These are phyloP conservation scores for Vanessa tameamea DNA, from an alignment of 1,140 invertebrate species.

Conservation along the genomic window DNA sequence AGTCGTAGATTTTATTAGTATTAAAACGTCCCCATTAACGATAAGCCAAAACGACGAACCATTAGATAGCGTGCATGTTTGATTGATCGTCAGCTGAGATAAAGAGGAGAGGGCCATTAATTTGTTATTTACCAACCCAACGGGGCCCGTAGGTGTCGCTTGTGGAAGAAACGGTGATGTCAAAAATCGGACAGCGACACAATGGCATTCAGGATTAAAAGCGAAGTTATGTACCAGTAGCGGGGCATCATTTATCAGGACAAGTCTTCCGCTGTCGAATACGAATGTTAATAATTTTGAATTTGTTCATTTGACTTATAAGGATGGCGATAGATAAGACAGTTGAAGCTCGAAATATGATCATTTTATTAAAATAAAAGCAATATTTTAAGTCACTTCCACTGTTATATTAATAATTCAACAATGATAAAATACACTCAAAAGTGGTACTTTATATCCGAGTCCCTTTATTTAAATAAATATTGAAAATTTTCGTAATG, in stretches of 20 bases:
- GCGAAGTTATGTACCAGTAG: constrained; percentile 74
- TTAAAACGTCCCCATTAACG: constrained; percentile 37
- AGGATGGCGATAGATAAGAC: constrained; percentile 7
- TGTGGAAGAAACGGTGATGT: constrained; percentile 63
- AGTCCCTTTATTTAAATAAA: no score
- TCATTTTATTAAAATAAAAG: background rate
- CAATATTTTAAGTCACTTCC: background rate
- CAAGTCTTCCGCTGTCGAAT: constrained; percentile 44
- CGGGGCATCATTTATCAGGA: constrained; percentile 76
- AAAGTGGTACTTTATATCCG: background rate
- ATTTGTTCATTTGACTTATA: constrained; percentile 15
- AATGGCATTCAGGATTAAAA: constrained; percentile 75
- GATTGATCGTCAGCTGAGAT: constrained; percentile 67
- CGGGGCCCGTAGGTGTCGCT: constrained; percentile 57
- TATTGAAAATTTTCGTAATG: no score
- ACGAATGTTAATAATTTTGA: constrained; percentile 25
- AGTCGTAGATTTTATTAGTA: constrained; percentile 38
- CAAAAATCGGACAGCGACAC: constrained; percentile 68
- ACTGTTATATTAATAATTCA: background rate
- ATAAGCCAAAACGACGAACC: constrained; percentile 48
- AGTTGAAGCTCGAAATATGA: constrained; percentile 34
- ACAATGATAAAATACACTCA: background rate
- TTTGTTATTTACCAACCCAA: constrained; percentile 66
- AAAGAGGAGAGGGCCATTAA: constrained; percentile 64
- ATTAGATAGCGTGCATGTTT: constrained; percentile 53